Conservation (phyloP, 2,113 vertebrate genomes). For the Seriola rivoliana region DNA sequence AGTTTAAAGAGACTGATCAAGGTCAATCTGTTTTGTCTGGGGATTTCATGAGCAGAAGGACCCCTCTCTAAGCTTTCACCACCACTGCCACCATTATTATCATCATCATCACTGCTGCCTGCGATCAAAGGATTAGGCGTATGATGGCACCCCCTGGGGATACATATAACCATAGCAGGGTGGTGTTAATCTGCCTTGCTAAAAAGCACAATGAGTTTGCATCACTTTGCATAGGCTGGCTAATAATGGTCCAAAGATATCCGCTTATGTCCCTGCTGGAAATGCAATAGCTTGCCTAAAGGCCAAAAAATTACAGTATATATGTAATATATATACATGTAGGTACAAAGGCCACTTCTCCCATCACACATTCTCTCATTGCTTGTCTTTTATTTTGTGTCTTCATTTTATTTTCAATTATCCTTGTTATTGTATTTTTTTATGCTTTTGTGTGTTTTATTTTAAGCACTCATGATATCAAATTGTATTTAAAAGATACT, state of each 20-base stretch:
- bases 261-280: conserved; percentile 54
- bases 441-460: not conserved
- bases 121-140: conserved; percentile 65
- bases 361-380: not conserved
- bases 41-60: conserved; percentile 38
- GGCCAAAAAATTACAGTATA: not conserved
- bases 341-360: not conserved
- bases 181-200: conserved; percentile 61
- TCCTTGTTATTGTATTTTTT: not conserved
- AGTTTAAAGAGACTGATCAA: conserved; percentile 19
- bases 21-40: conserved; percentile 40
- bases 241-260: conserved; percentile 58
- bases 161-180: conserved; percentile 29
- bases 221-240: conserved; percentile 25
- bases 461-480: not conserved
- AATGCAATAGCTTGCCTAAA: conserved; percentile 19
- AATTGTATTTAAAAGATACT: not conserved
- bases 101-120: conserved; percentile 25
- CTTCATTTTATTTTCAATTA: not conserved
- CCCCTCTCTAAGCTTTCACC: conserved; percentile 32
- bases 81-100: not conserved
- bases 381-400: not conserved
- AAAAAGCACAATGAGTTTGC: conserved; percentile 62
- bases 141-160: conserved; percentile 53
- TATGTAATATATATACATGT: not conserved